A percentile compares a stretch with the other conserved stretches of the same genome.
These are phyloP conservation scores for Zele albiditarsus DNA, from an alignment of 2,888 invertebrate genomes.

Conservation along the genomic window DNA sequence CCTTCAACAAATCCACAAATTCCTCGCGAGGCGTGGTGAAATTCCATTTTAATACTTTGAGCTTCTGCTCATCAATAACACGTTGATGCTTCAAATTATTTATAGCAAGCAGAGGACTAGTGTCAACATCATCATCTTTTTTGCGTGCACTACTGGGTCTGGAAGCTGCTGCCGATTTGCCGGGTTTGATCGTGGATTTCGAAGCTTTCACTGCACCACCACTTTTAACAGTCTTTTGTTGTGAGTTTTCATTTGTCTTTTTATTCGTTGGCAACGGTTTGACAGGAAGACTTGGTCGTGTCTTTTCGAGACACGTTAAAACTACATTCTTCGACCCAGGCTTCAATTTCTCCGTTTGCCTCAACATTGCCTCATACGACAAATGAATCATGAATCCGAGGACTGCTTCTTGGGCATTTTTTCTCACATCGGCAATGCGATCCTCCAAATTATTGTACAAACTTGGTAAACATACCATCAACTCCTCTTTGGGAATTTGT, in stretches of 20 bases:
- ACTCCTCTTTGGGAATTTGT: slow-evolving; percentile 86
- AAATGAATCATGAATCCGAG: slow-evolving; percentile 94
- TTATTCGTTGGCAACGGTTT: slow-evolving; percentile 82
- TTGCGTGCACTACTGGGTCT: slow-evolving; percentile 75
- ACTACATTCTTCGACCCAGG: slow-evolving; percentile 85
- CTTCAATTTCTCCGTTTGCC: slow-evolving; percentile 86
- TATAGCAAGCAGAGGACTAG: slow-evolving; percentile 78
- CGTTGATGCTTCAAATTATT: slow-evolving; percentile 94
- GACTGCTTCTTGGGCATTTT: slow-evolving; percentile 91
- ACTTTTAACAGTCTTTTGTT: slow-evolving; percentile 76
- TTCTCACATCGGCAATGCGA: slow-evolving; percentile 92
- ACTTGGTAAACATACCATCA: slow-evolving; percentile 83
- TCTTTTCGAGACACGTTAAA: slow-evolving; percentile 88
- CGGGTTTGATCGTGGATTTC: slow-evolving; percentile 74
- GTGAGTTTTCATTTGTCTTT: slow-evolving; percentile 75
- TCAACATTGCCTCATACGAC: slow-evolving; percentile 86
- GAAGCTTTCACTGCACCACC: slow-evolving; percentile 74
- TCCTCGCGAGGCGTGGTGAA: slow-evolving; percentile 95
- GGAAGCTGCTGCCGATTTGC: slow-evolving; percentile 50
- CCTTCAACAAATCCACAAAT: slow-evolving; percentile 92
- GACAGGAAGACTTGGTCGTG: slow-evolving; percentile 86
- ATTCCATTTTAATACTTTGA: slow-evolving; percentile 96
- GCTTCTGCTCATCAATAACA: slow-evolving; percentile 93
- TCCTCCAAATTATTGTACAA: slow-evolving; percentile 91
- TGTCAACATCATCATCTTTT: slow-evolving; percentile 90